A percentile compares a stretch with the other conserved stretches of the same genome.
These are phyloP conservation scores for Mycteria americana DNA, from an alignment of 2,797 vertebrate species.

Conservation along the genomic window DNA sequence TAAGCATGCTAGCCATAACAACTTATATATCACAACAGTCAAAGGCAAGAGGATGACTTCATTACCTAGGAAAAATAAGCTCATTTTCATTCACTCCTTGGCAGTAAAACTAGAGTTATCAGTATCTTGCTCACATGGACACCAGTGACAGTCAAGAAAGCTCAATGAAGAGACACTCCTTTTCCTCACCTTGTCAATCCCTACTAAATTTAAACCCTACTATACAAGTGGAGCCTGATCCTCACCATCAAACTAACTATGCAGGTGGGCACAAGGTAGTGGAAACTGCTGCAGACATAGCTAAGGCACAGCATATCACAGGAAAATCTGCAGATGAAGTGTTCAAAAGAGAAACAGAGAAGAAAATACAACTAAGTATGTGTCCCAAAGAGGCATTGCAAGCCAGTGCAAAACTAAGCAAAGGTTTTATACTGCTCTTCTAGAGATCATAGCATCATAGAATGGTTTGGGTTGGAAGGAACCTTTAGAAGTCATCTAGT, in stretches of 20 bases:
- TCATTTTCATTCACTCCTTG: background rate
- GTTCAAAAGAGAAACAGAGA: background rate
- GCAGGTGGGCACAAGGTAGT: background rate
- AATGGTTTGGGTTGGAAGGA: background rate
- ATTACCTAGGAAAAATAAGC: background rate
- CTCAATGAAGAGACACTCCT: background rate
- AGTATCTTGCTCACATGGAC: background rate
- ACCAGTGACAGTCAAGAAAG: background rate
- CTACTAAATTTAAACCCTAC: background rate
- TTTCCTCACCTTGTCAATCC: background rate
- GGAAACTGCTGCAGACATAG: background rate
- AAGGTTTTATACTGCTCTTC: background rate
- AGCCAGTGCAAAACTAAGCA: background rate
- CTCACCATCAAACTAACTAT: background rate
- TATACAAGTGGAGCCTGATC: background rate
- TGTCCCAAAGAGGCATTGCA: background rate
- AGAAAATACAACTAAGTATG: background rate
- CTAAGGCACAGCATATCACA: background rate
- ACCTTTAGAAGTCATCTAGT: background rate
- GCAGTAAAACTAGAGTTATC: background rate
- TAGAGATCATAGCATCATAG: background rate
- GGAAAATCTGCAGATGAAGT: background rate
- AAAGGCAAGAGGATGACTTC: background rate
- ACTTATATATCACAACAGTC: background rate
- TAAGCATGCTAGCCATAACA: background rate